Evolutionary conservation across 1,140 invertebrate species (phyloP), one percentile per base, ranked within the genome.

Genomic region (Scaptodrosophila lebanonensis): DNA sequence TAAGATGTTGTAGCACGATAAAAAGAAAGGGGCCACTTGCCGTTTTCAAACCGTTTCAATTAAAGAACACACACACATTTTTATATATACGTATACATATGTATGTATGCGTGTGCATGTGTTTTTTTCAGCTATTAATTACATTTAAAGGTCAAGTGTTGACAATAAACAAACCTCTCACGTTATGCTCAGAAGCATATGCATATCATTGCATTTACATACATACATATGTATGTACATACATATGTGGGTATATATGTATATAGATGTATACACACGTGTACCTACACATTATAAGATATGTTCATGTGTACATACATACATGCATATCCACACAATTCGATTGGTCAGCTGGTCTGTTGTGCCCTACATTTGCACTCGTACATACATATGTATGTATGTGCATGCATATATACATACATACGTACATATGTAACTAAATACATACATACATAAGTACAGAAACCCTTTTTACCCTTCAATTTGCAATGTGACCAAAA

Each of bases 121-220:
- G n/a, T n/a, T 72, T 65, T 69, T 68, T 52, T 56, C 44, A 62
- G 59, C 70, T 60, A 75, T 73, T 75, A 75, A 73, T 75, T 73
- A 75, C 70, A 69, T 56, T 73, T 73, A 75, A 73, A 73, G 70
- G 70, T 73, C 70, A 73, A 73, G 70, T 75, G 70, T 42, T 68
- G 45, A 22, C 33, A 49, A 53, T 63, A 63, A 63, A 63, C 60
- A 63, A 58, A 47, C 53, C 45, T 51, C 61, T 59, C 61, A 65
- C 61, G 58, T 47, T n/a, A n/a, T n/a, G n/a, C n/a, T n/a, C n/a
- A n/a, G n/a, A n/a, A n/a, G n/a, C n/a, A n/a, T n/a, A n/a, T n/a
- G n/a, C n/a, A n/a, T n/a, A n/a, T n/a, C n/a, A n/a, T n/a, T 61
- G 42, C 51, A 33, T 53, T 44, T 61, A 56, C 50, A 56, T 48